phyloP scores from a whole-genome alignment of 2,113 vertebrate genomes.

The Atrichornis clamosus region DNA sequence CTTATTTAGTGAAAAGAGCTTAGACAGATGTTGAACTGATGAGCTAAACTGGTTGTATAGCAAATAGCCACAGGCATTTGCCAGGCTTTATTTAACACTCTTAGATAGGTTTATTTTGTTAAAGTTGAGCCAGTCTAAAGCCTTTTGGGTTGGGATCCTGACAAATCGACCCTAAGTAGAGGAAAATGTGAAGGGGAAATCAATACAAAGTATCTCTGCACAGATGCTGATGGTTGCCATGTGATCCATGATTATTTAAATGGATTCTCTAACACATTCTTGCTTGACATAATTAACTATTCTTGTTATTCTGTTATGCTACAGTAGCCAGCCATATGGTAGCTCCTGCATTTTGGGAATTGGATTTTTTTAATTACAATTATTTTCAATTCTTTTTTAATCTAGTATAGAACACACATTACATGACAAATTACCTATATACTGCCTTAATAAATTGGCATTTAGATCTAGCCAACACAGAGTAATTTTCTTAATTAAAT shows the following conservation, averaged over 20 bases:
- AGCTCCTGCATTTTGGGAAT: background rate
- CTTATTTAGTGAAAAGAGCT: constrained; percentile 7
- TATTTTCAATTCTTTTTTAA: background rate
- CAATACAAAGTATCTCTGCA: background rate
- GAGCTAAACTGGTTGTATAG: background rate
- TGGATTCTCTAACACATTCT: background rate
- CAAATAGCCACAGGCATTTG: background rate
- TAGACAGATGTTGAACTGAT: background rate
- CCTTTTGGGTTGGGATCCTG: background rate
- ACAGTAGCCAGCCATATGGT: background rate
- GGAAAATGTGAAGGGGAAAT: background rate
- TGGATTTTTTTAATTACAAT: background rate
- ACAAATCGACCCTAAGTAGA: background rate
- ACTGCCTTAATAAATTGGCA: background rate
- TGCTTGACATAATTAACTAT: background rate
- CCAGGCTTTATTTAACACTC: background rate
- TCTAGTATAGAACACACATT: background rate
- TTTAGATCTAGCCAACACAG: background rate
- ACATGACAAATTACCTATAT: background rate
- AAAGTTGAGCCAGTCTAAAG: background rate
- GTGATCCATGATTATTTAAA: background rate
- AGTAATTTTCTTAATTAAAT: constrained; percentile 31
- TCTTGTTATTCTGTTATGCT: background rate
- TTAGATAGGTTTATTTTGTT: background rate
- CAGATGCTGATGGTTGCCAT: background rate